Evolutionary conservation across 2,888 invertebrate genomes (phyloP).

Genomic region (Caenorhabditis drosophilae): DNA sequence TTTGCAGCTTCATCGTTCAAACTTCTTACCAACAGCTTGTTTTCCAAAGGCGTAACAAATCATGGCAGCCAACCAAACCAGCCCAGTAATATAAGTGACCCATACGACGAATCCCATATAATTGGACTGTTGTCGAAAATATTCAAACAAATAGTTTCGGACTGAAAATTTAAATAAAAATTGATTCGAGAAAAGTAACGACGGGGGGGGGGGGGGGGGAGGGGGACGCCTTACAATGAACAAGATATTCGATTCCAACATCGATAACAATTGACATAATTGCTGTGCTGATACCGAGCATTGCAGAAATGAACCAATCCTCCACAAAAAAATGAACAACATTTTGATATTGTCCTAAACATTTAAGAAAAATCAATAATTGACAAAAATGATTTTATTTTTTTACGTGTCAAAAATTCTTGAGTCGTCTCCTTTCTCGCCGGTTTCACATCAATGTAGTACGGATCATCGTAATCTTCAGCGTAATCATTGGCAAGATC

Average conservation of each 20-base stretch:
- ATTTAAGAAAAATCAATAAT: neutral
- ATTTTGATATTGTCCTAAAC: conserved; percentile 61
- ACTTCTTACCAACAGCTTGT: conserved; percentile 84
- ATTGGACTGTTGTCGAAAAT: conserved; percentile 13
- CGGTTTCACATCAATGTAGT: conserved; percentile 15
- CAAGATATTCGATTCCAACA: conserved; percentile 65
- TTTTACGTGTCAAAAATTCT: conserved; percentile 27
- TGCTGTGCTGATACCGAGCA: conserved; percentile 71
- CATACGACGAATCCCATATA: conserved; percentile 73
- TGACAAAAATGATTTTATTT: neutral
- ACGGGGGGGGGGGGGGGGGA: no score
- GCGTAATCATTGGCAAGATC: conserved; percentile 11
- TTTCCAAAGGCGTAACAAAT: conserved; percentile 97
- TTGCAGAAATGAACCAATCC: conserved; percentile 72
- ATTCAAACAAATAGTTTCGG: conserved; percentile 20
- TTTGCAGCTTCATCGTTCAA: no score
- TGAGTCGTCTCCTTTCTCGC: conserved; percentile 26
- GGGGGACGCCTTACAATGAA: conserved; percentile 67
- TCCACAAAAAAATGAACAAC: conserved; percentile 69
- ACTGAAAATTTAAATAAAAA: conserved; percentile 12
- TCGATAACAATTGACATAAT: conserved; percentile 67
- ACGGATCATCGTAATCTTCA: conserved; percentile 24
- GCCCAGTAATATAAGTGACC: conserved; percentile 87
- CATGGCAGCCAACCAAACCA: conserved; percentile 92
- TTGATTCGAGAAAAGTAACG: neutral